Evolutionary conservation across 2,113 vertebrate species (phyloP).

Genomic region (Harpagus bidentatus): DNA sequence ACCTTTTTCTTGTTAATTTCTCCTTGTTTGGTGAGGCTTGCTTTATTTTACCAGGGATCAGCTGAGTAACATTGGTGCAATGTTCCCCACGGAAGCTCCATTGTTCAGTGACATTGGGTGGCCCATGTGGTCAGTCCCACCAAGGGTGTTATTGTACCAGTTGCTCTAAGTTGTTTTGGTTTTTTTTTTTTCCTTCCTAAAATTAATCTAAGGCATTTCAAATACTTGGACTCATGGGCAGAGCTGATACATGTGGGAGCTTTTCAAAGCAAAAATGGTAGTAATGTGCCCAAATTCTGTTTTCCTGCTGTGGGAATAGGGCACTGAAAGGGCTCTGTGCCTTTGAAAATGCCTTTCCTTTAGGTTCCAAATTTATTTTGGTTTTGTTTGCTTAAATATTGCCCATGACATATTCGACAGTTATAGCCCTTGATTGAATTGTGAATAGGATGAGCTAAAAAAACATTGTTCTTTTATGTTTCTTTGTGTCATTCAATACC

Average conservation of each 20-base stretch:
- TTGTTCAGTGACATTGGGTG: neutral
- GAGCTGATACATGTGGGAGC: neutral
- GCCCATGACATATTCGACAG: neutral
- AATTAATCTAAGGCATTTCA: neutral
- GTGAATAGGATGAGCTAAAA: neutral
- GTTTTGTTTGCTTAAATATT: neutral
- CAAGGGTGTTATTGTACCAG: neutral
- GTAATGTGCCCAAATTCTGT: neutral
- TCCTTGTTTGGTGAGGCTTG: neutral
- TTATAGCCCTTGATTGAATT: neutral
- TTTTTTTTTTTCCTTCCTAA: neutral
- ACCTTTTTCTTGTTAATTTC: neutral
- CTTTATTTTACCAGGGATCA: neutral
- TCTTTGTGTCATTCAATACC: neutral
- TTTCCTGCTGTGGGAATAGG: neutral
- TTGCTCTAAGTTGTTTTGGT: neutral
- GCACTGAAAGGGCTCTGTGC: neutral
- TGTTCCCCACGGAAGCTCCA: neutral
- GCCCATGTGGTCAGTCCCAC: neutral
- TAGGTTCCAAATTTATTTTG: neutral
- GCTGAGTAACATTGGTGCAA: neutral
- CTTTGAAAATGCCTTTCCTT: neutral
- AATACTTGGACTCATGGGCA: neutral
- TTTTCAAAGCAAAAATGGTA: neutral
- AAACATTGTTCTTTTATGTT: neutral